Evolutionary conservation across 2,113 vertebrate genomes (phyloP), one percentile per base, ranked within the genome.

Genomic region (Entelurus aequoreus): DNA sequence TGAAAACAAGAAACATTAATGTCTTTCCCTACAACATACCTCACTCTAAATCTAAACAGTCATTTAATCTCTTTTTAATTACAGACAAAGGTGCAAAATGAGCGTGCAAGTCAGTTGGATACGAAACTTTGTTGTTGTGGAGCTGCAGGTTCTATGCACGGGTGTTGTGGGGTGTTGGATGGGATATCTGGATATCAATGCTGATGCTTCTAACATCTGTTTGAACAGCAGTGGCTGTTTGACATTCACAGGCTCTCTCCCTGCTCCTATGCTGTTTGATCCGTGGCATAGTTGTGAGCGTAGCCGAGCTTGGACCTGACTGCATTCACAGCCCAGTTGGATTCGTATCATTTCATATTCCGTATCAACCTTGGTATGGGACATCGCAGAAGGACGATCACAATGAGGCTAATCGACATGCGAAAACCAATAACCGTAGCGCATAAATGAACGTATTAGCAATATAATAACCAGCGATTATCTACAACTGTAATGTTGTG

Each of bases 121-220:
- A 44, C 65, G 61, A 54, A 75, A 54, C 76, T 63, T 21, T 65
- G 48, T 54, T 19, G 44, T 58, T 37, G 60, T 47, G 72, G 61
- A 19, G 64, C 48, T 73, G 72, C 60, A 65, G 59, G 53, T 47
- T 71, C 65, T 77, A 64, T 44, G 38, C 11, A 68, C 75, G 59
- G 7, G 74, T 46, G 74, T 62, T 68, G 63, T 53, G 60, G 28
- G 74, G 63, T 72, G 74, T 63, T 79, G 68, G 65, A 60, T 69
- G 75, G 77, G 59, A 76, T 79, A 74, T 81, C 71, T 21, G 8
- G 67, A 66, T 70, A 80, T 79, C 77, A 77, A 68, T 75, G 72
- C 69, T 47, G 69, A 68, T 70, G 71, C 71, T 44, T 70, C 65
- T 68, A 77, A 84, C 82, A 87, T 84, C 82, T 86, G 84, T 82